Conservation (phyloP, 35 echinoderm and acorn worm species). For the Chiridota heheva region DNA sequence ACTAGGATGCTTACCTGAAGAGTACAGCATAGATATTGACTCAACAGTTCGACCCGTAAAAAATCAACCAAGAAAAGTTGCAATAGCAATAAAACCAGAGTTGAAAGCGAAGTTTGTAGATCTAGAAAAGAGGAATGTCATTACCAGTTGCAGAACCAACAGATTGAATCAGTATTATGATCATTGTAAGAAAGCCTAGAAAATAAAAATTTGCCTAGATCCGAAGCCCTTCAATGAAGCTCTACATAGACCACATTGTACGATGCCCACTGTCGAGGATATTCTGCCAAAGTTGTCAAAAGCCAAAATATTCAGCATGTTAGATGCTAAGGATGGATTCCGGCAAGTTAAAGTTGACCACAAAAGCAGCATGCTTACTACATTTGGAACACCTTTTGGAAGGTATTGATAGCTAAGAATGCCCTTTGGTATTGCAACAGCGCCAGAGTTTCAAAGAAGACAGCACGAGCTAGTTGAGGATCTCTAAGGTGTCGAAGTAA, state of each 20-base stretch:
- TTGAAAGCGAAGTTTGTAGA: too few species aligned
- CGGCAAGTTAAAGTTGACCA: slow-evolving; percentile 18
- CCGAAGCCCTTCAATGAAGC: slow-evolving; percentile 32
- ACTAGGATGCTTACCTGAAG: too few species aligned
- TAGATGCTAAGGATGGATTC: slow-evolving; percentile 58
- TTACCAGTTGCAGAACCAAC: too few species aligned
- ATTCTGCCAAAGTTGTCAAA: slow-evolving; percentile 46
- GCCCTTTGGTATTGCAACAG: slow-evolving; percentile 25
- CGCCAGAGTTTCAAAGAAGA: slow-evolving; percentile 62
- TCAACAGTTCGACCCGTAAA: too few species aligned
- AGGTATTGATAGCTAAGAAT: slow-evolving; percentile 30
- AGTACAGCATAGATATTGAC: too few species aligned
- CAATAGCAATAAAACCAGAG: not conserved
- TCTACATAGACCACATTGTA: slow-evolving; percentile 17
- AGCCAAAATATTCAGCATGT: slow-evolving; percentile 37
- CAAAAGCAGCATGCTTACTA: slow-evolving; percentile 26
- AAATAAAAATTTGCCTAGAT: slow-evolving; percentile 35
- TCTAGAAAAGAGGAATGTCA: too few species aligned
- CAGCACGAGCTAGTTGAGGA: slow-evolving; percentile 50
- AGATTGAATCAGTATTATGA: not conserved
- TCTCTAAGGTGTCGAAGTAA: slow-evolving; percentile 38
- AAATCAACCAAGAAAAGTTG: too few species aligned
- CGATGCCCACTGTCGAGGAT: slow-evolving; percentile 18
- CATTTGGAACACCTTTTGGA: slow-evolving; percentile 55
- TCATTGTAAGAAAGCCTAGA: not conserved